Percentiles rank a stretch among this genome's conserved stretches.
These are phyloP conservation scores for Clusia tigrina DNA, from an alignment of 2,888 invertebrate genomes.

Conservation along the genomic window DNA sequence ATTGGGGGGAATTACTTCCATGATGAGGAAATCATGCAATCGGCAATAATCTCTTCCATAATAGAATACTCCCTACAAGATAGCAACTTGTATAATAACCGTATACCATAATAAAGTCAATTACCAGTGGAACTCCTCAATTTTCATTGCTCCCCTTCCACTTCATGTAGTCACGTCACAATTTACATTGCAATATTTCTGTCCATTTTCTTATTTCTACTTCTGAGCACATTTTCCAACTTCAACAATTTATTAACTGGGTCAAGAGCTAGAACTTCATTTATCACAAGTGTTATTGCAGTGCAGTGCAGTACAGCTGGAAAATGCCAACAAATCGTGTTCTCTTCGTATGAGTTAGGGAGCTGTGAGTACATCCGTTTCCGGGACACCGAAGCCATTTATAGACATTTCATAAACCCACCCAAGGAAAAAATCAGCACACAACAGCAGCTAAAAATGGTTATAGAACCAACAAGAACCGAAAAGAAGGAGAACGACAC, in stretches of 20 bases:
- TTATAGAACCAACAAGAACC: neutral
- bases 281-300: constrained; percentile 50
- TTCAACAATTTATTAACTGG: constrained; percentile 62
- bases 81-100: too few species aligned
- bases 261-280: constrained; percentile 63
- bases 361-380: constrained; percentile 54
- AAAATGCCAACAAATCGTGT: constrained; percentile 55
- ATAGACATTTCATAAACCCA: constrained; percentile 24
- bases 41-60: too few species aligned
- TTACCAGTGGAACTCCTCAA: too few species aligned
- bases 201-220: neutral
- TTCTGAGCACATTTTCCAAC: constrained; percentile 45
- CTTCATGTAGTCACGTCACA: neutral
- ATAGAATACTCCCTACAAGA: too few species aligned
- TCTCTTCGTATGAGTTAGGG: constrained; percentile 50
- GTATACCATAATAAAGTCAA: too few species aligned
- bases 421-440: constrained; percentile 4
- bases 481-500: neutral
- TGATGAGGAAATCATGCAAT: too few species aligned
- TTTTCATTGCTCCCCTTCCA: too few species aligned
- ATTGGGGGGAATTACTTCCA: too few species aligned
- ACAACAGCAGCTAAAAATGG: constrained; percentile 12
- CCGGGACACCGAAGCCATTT: constrained; percentile 56
- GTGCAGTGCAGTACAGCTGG: constrained; percentile 32
- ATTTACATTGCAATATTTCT: neutral